Percentiles rank a stretch among this genome's conserved stretches.
These are phyloP conservation scores for Panthera tigris DNA, from an alignment of 2,113 vertebrate species.

Conservation along the genomic window DNA sequence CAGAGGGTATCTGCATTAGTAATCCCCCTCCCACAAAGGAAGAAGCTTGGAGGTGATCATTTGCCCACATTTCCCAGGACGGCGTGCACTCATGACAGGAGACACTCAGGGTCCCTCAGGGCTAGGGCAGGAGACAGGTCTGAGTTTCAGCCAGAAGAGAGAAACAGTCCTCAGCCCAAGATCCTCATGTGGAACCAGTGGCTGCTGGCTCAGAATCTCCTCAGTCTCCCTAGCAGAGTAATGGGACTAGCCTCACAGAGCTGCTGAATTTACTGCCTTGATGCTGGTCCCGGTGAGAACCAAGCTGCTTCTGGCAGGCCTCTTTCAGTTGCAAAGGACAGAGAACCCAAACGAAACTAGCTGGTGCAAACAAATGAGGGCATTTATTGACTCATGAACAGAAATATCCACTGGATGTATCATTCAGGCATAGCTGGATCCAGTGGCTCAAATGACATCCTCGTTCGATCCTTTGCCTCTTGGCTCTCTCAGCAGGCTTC, in stretches of 20 bases:
- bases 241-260: not conserved
- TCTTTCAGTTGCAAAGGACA: not conserved
- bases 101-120: not conserved
- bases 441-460: not conserved
- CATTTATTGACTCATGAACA: not conserved
- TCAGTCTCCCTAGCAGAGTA: not conserved
- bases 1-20: not conserved
- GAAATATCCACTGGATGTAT: not conserved
- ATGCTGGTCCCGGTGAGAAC: not conserved
- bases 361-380: not conserved
- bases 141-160: not conserved
- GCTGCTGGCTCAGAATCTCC: not conserved
- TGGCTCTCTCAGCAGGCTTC: not conserved
- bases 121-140: not conserved
- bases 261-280: not conserved
- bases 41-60: not conserved
- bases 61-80: not conserved
- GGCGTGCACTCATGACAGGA: not conserved
- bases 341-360: not conserved
- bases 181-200: not conserved
- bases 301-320: not conserved
- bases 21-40: not conserved
- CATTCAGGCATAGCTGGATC: not conserved
- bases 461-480: not conserved
- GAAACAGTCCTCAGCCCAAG: not conserved